These are phyloP conservation scores for Amphilophus citrinellus DNA, from an alignment of 2,113 vertebrate species.

Conservation along the genomic window DNA sequence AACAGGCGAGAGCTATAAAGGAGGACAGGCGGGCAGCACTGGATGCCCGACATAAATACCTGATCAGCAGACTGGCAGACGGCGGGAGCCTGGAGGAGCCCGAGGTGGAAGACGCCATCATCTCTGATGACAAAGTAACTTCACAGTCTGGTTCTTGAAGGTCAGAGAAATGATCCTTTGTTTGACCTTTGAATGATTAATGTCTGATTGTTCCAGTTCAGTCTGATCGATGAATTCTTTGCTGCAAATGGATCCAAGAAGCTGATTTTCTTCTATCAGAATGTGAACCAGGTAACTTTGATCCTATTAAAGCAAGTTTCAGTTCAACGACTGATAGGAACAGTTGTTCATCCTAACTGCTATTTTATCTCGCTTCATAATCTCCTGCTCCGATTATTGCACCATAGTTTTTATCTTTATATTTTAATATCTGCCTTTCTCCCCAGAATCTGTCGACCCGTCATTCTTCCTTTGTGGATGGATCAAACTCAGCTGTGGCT, in stretches of 20 bases:
- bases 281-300: slow-evolving; percentile 72
- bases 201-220: slow-evolving; percentile 73
- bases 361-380: not conserved
- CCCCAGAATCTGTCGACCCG: slow-evolving; percentile 35
- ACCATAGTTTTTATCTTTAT: not conserved
- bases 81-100: slow-evolving; percentile 68
- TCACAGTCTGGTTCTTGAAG: not conserved
- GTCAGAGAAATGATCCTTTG: fast-evolving
- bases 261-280: slow-evolving; percentile 86
- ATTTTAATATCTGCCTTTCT: not conserved
- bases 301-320: not conserved
- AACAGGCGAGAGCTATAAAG: slow-evolving; percentile 74
- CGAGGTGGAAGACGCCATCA: slow-evolving; percentile 82
- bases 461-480: slow-evolving; percentile 53
- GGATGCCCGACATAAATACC: slow-evolving; percentile 82
- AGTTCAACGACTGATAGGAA: not conserved
- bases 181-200: not conserved
- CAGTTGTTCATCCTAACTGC: not conserved
- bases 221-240: slow-evolving; percentile 84
- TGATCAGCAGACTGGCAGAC: slow-evolving; percentile 80
- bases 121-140: slow-evolving; percentile 84
- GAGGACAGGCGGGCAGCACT: slow-evolving; percentile 81
- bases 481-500: slow-evolving; percentile 29
- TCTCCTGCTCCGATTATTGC: not conserved
- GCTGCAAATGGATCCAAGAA: slow-evolving; percentile 80